Conservation (phyloP, 2,113 vertebrate species). For the Corvus cornix region DNA sequence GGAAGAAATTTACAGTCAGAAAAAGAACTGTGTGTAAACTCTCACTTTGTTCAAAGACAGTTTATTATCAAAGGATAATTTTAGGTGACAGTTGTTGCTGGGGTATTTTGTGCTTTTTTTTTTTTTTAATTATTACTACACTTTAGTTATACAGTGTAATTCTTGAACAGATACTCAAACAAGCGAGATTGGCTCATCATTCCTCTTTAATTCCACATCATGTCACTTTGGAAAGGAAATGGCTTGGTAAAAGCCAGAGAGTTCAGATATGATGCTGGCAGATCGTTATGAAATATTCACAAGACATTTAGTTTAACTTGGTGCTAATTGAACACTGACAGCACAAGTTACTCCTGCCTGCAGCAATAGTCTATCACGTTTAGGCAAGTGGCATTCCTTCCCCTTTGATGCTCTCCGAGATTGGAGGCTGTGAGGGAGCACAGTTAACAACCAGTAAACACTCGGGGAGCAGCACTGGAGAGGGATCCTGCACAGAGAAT, state of each 20-base stretch:
- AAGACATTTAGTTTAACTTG: constrained; percentile 71
- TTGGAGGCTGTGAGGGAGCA: background rate
- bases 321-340: constrained; percentile 73
- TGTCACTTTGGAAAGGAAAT: constrained; percentile 63
- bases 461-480: background rate
- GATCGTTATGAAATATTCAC: constrained; percentile 74
- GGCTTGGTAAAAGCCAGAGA: constrained; percentile 68
- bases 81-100: background rate
- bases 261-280: constrained; percentile 66
- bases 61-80: constrained; percentile 9
- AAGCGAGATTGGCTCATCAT: constrained; percentile 41
- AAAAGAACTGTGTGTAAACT: background rate
- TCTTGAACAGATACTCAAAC: constrained; percentile 34
- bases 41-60: background rate
- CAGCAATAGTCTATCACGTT: constrained; percentile 67
- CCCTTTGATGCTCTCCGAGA: background rate
- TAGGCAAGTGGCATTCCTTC: constrained; percentile 39
- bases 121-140: background rate
- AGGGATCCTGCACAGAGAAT: background rate
- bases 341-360: constrained; percentile 68
- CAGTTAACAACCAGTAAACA: background rate
- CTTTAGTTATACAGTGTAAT: background rate
- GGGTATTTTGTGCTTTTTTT: background rate
- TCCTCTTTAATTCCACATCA: constrained; percentile 54
- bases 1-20: background rate